Percentiles rank a stretch among this genome's conserved stretches.
These are phyloP conservation scores for Seladonia tumulorum DNA, from an alignment of 2,888 invertebrate species.

Conservation along the genomic window DNA sequence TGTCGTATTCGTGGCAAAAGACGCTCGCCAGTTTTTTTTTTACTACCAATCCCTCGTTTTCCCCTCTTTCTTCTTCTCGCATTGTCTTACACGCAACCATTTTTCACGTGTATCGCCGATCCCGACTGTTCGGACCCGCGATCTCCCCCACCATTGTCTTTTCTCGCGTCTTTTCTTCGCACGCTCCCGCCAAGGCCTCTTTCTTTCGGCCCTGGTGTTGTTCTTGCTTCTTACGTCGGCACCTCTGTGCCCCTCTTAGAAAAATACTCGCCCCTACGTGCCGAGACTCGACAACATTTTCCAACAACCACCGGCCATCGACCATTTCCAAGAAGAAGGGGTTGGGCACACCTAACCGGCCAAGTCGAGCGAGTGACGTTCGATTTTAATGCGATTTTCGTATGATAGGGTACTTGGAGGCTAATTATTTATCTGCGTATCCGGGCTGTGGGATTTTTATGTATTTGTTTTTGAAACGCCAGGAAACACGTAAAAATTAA, in stretches of 20 bases:
- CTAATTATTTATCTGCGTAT: no score
- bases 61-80: background rate
- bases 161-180: slow-evolving; percentile 27
- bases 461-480: no score
- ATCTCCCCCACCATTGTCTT: slow-evolving; percentile 28
- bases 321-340: background rate
- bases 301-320: slow-evolving; percentile 20
- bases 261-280: slow-evolving; percentile 76
- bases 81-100: slow-evolving; percentile 54
- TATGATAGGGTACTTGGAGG: background rate
- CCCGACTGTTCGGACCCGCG: slow-evolving; percentile 22
- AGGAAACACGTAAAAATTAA: background rate
- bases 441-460: no score
- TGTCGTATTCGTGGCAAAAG: slow-evolving; percentile 50
- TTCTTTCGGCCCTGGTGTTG: slow-evolving; percentile 42
- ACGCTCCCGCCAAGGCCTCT: slow-evolving; percentile 28
- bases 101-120: slow-evolving; percentile 51
- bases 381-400: background rate
- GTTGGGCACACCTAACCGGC: background rate
- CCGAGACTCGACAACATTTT: slow-evolving; percentile 72
- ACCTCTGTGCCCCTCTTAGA: slow-evolving; percentile 55
- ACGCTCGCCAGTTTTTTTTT: slow-evolving; percentile 34
- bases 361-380: background rate
- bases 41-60: background rate
- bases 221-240: slow-evolving; percentile 47